Evolutionary conservation across 2,797 vertebrate species (phyloP).

Genomic region (Coranthus polyacanthus): DNA sequence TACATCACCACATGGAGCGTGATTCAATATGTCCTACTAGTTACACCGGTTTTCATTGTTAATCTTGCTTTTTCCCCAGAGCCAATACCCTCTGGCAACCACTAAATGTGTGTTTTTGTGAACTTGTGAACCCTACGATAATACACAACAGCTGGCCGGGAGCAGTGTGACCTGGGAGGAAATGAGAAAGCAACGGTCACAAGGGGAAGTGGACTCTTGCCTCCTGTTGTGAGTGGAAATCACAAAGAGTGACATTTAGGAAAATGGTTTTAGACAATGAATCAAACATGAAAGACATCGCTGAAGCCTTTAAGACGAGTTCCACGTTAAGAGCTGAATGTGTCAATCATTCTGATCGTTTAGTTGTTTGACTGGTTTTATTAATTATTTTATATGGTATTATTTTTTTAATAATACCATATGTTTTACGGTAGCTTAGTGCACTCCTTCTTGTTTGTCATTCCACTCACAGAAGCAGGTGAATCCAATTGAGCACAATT

Average conservation of each 20-base stretch:
- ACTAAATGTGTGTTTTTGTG: constrained; percentile 53
- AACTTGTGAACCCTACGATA: constrained; percentile 72
- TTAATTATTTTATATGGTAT: too few species aligned
- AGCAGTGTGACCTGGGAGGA: constrained; percentile 18
- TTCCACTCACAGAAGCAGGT: too few species aligned
- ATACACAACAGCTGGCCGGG: constrained; percentile 21
- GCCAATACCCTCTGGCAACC: constrained; percentile 48
- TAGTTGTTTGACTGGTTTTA: too few species aligned
- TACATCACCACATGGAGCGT: constrained; percentile 46
- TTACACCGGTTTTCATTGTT: constrained; percentile 45
- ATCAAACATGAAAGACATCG: too few species aligned
- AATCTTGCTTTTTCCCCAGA: constrained; percentile 38
- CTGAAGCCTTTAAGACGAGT: too few species aligned
- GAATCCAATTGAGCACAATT: too few species aligned
- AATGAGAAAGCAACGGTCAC: constrained; percentile 28
- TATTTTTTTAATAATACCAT: too few species aligned
- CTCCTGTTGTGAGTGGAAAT: constrained; percentile 40
- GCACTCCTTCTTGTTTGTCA: too few species aligned
- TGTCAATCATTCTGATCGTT: too few species aligned
- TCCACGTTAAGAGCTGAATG: too few species aligned
- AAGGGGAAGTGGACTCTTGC: constrained; percentile 28
- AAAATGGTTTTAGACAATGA: constrained; percentile 20
- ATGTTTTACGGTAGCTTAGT: too few species aligned
- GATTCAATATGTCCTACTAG: constrained; percentile 63
- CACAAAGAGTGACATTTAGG: constrained; percentile 8